Evolutionary conservation across 2,113 vertebrate species (phyloP), one percentile per base, ranked within the genome.

Genomic region (Strigops habroptila): DNA sequence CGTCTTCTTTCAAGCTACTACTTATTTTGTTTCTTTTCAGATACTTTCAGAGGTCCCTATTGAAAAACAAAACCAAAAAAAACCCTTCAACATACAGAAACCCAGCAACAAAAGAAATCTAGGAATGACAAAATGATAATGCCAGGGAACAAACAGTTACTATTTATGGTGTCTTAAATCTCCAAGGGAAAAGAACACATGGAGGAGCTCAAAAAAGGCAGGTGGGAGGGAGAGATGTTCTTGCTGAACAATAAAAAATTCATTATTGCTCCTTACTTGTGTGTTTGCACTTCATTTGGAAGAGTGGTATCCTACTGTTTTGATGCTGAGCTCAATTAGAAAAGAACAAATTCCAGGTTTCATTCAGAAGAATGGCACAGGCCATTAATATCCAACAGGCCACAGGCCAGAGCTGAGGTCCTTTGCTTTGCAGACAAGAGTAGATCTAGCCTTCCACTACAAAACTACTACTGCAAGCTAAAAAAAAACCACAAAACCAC

Each of bases 261-360:
- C 35, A 91, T 83, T 69, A 71, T 63, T 60, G 13, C 30, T 95
- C 77, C 35, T 90, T 24, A 14, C 24, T 86, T 78, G 6, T 18
- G 10, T 90, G 75, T 88, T 95, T 89, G 63, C 27, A 53, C 15
- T 85, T 90, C 53, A 76, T 89, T 84, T 82, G 65, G 33, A 95
- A 93, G 46, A 87, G 65, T 49, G 53, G 35, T 67, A 79, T 55
- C 73, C 55, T 78, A 57, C 51, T 41, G n/a, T 75, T 88, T 68
- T 92, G 79, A 74, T 75, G 90, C 74, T 76, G 43, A 82, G 49
- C 27, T 94, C 57, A 93, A 76, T 91, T 57, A 90, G 82, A 91
- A 80, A 69, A 83, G 37, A 94, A 31, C 18, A 90, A 86, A 83
- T 91, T 85, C 78, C 81, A 92, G 22, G 8, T 64, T 90, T 93